Conservation (phyloP, 2,797 vertebrate genomes). For the Limnodromus scolopaceus region DNA sequence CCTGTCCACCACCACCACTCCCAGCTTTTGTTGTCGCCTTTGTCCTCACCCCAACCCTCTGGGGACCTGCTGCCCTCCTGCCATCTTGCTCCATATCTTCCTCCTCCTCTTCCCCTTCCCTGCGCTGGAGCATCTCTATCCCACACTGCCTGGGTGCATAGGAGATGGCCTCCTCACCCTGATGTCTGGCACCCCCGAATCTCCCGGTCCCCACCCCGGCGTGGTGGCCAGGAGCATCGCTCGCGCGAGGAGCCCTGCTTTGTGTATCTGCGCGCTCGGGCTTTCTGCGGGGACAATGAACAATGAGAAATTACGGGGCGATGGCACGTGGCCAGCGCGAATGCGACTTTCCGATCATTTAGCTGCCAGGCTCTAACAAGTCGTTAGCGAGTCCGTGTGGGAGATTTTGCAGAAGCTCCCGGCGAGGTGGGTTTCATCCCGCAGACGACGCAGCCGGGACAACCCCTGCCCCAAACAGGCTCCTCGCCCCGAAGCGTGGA, state of each 20-base stretch:
- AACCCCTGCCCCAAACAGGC: not conserved
- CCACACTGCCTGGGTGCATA: fast-evolving
- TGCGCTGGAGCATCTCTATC: fast-evolving
- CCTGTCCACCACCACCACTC: not conserved
- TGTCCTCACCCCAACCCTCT: not conserved
- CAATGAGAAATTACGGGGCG: slow-evolving; percentile 43
- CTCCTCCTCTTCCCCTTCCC: not conserved
- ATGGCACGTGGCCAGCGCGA: slow-evolving; percentile 14
- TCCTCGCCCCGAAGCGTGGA: not conserved
- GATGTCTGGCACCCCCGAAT: fast-evolving
- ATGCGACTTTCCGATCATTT: not conserved
- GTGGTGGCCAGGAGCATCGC: not conserved
- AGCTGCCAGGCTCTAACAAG: slow-evolving; percentile 2
- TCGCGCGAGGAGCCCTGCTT: not conserved
- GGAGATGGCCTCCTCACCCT: not conserved
- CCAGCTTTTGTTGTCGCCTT: not conserved
- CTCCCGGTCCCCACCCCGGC: fast-evolving
- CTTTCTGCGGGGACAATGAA: slow-evolving; percentile 38
- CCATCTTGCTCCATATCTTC: not conserved
- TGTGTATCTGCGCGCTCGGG: not conserved
- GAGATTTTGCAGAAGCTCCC: not conserved
- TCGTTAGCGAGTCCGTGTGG: not conserved
- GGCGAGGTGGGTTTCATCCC: not conserved
- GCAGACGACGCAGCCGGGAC: fast-evolving
- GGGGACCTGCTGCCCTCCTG: not conserved